A percentile compares a stretch with the other conserved stretches of the same genome.
phyloP scores from a whole-genome alignment of 2,888 invertebrate genomes.

The Mamestra brassicae region DNA sequence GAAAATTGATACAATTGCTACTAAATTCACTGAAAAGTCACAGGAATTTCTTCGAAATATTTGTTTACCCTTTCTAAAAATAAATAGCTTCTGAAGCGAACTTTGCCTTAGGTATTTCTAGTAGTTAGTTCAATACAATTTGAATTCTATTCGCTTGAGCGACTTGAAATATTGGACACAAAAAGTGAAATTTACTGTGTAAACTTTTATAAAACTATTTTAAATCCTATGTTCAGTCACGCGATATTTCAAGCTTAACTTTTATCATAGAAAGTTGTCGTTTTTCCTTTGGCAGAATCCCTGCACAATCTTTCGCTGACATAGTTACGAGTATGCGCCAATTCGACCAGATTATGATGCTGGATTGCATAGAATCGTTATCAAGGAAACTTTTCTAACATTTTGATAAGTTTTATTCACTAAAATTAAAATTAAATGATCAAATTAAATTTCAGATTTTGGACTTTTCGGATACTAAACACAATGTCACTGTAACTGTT shows the following conservation, averaged over 20 bases:
- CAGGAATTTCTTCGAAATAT: background rate
- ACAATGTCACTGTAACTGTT: background rate
- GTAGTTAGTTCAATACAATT: background rate
- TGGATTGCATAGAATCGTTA: background rate
- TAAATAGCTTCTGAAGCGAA: background rate
- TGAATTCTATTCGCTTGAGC: background rate
- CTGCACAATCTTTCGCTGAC: slow-evolving; percentile 31
- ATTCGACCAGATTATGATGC: background rate
- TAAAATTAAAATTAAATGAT: background rate
- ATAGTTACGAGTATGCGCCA: slow-evolving; percentile 22
- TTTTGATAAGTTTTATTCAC: background rate
- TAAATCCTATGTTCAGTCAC: slow-evolving; percentile 1
- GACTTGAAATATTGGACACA: background rate
- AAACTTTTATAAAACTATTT: background rate
- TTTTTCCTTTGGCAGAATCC: slow-evolving; percentile 6
- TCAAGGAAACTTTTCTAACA: background rate
- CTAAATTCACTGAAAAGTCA: background rate
- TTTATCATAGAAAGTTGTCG: slow-evolving; percentile 13
- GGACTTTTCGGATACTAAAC: background rate
- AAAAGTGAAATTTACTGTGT: background rate
- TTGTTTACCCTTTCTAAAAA: too few species aligned
- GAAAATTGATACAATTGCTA: too few species aligned
- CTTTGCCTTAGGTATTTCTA: background rate
- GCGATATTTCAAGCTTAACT: slow-evolving; percentile 13
- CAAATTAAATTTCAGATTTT: background rate